phyloP scores from a whole-genome alignment of 2,888 invertebrate genomes.

The Vannuccia rotundouncinata region DNA sequence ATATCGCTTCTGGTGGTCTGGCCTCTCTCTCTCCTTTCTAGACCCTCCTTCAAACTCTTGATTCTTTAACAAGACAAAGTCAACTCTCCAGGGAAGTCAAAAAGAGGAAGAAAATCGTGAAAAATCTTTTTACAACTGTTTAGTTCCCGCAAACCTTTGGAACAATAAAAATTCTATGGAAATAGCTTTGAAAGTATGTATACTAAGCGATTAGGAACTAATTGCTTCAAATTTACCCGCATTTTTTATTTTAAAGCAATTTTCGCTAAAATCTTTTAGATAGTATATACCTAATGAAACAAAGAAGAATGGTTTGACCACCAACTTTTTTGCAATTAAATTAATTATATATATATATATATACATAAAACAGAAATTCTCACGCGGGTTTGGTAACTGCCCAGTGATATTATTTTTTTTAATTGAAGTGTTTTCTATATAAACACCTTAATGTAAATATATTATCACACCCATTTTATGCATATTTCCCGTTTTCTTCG shows the following conservation, averaged over 20 bases:
- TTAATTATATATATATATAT: no score
- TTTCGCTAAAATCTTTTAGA: no score
- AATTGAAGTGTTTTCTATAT: background rate
- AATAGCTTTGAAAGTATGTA: background rate
- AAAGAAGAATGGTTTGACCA: background rate
- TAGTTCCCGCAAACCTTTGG: background rate
- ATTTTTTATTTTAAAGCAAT: background rate
- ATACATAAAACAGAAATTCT: no score
- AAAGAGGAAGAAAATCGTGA: background rate
- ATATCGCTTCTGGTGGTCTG: no score
- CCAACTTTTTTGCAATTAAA: background rate
- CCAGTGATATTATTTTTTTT: background rate
- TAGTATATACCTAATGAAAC: no score
- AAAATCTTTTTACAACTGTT: background rate
- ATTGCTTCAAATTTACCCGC: background rate
- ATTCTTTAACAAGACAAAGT: background rate
- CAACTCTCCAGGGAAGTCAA: background rate
- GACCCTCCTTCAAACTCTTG: no score
- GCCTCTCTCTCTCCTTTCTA: no score
- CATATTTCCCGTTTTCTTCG: no score
- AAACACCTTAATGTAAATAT: background rate
- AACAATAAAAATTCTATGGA: background rate
- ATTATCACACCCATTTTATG: no score
- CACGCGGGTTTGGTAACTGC: background rate
- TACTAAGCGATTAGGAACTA: background rate